A percentile compares a stretch with the other conserved stretches of the same genome.
These are phyloP conservation scores for Trichechus manatus DNA, from an alignment of 2,113 vertebrate genomes.

Conservation along the genomic window DNA sequence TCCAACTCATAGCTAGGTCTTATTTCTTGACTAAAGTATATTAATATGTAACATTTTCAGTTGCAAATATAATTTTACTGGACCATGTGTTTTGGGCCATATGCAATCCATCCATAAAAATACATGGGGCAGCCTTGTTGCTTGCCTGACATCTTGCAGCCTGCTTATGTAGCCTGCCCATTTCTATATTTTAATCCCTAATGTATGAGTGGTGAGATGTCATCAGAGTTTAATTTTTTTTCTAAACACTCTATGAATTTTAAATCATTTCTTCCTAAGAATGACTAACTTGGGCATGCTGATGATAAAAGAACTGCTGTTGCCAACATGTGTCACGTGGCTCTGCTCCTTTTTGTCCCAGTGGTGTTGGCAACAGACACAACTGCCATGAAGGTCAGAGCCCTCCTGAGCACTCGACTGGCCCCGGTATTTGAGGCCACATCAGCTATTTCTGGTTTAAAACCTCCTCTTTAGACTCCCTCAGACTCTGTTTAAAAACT, in stretches of 20 bases:
- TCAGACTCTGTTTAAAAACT: slow-evolving; percentile 29
- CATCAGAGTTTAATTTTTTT: not conserved
- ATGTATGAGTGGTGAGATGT: not conserved
- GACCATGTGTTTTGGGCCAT: not conserved
- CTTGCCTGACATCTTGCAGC: not conserved
- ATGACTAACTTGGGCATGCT: not conserved
- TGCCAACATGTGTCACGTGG: not conserved
- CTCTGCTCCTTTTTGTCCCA: not conserved
- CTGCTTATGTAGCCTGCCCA: not conserved
- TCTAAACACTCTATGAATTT: not conserved
- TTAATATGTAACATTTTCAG: not conserved
- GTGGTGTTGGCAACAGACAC: not conserved
- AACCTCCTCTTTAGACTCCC: not conserved
- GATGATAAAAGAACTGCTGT: not conserved
- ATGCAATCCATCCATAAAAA: not conserved
- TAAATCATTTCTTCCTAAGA: slow-evolving; percentile 5
- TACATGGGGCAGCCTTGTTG: not conserved
- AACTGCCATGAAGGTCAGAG: not conserved
- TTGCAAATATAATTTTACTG: not conserved
- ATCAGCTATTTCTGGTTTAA: slow-evolving; percentile 25
- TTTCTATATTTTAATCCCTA: not conserved
- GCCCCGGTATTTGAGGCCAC: not conserved
- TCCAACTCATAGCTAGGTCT: not conserved
- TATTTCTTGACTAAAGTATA: not conserved
- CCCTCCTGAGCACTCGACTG: not conserved